Evolutionary conservation across 1,140 invertebrate species (phyloP), one percentile per base, ranked within the genome.

Genomic region (Thrips palmi): DNA sequence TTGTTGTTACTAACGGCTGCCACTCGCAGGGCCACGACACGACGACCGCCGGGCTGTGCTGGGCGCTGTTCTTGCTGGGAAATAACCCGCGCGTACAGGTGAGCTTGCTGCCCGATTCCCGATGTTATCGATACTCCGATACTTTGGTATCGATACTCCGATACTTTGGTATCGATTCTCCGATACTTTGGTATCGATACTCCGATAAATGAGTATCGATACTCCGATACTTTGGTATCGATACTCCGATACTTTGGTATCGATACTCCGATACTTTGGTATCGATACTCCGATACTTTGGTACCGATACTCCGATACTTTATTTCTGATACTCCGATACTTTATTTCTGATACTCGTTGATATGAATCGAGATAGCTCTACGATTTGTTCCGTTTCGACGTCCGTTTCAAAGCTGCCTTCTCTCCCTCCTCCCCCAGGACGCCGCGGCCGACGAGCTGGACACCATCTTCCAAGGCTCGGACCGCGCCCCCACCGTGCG

Each of bases 11-110:
- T n/a, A n/a, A n/a, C n/a, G n/a, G n/a, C 10, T 63, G 61, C 36
- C 53, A 62, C 44, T 62, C 63, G 41, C 54, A 67, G 60, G 70
- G 70, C 4, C 70, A 72, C 50, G 70, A 72, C 47, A 72, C 70
- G 22, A 72, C 68, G 3, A 54, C 64, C 4, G 50, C 57, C 17
- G 60, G 45, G 7, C 44, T 60, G 11, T 50, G 48, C 38, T 67
- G 62, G 62, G 54, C 53, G 0, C 41, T 64, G 4, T 65, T 61
- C 42, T 45, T 59, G 0, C 43, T 68, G 0, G 63, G 57, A 2
- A 43, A 41, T 33, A 45, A 67, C 46, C 64, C 57, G 3, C 14
- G 39, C 11, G 15, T 39, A 8, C 41, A 42, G 28, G 35, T 33
- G 29, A 31, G 18, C 12, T 14, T 31, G 4, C 18, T 31, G n/a